Conservation (phyloP, 2,888 invertebrate genomes). For the Archaeoteleia sp. region DNA sequence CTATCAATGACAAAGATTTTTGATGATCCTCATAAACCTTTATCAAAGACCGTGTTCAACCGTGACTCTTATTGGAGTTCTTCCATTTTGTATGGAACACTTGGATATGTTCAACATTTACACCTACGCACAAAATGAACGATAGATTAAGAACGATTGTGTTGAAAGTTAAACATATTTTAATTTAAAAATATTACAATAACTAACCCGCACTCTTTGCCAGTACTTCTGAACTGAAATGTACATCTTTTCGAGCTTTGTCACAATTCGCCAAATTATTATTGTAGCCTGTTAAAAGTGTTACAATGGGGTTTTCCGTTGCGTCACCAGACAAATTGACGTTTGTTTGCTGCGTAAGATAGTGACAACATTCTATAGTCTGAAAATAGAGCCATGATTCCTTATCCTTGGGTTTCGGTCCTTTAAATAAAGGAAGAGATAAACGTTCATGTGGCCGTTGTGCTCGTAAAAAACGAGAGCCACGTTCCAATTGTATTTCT, state of each 20-base stretch:
- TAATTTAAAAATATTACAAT: slow-evolving; percentile 18
- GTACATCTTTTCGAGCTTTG: slow-evolving; percentile 16
- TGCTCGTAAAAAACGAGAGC: slow-evolving; percentile 90
- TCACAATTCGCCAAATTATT: slow-evolving; percentile 75
- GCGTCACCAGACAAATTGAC: slow-evolving; percentile 68
- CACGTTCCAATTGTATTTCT: slow-evolving; percentile 89
- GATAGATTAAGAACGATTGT: slow-evolving; percentile 12
- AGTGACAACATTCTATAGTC: slow-evolving; percentile 89
- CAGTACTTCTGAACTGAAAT: slow-evolving; percentile 82
- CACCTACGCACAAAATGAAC: slow-evolving; percentile 78
- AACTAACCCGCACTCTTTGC: slow-evolving; percentile 81
- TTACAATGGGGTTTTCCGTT: slow-evolving; percentile 80
- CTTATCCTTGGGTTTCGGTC: slow-evolving; percentile 86
- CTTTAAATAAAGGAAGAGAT: slow-evolving; percentile 83
- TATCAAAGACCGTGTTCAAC: slow-evolving; percentile 74
- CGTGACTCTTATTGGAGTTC: slow-evolving; percentile 81
- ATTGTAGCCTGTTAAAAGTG: slow-evolving; percentile 83
- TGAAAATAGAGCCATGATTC: slow-evolving; percentile 85
- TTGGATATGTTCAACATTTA: slow-evolving; percentile 87
- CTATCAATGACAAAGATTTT: slow-evolving; percentile 25
- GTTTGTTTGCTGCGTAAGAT: slow-evolving; percentile 78
- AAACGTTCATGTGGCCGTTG: slow-evolving; percentile 89
- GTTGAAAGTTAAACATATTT: slow-evolving; percentile 8
- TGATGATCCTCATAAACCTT: slow-evolving; percentile 12
- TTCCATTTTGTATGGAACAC: slow-evolving; percentile 92